phyloP scores from a whole-genome alignment of 1,140 invertebrate genomes.

The Caerostris extrusa region DNA sequence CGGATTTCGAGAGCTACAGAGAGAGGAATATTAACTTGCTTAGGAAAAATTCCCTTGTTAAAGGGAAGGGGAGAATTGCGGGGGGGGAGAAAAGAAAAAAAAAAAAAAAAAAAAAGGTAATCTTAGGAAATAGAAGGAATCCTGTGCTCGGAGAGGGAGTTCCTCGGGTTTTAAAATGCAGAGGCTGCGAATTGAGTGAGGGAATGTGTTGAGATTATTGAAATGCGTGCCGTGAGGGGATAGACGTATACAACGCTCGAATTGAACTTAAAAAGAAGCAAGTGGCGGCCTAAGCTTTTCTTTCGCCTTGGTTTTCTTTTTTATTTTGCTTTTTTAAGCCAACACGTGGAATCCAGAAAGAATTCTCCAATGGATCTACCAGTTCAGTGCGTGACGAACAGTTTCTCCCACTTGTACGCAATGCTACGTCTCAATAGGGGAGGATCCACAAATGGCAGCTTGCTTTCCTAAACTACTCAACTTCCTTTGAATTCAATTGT shows the following conservation, averaged over 20 bases:
- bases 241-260: slow-evolving; percentile 64
- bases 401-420: slow-evolving; percentile 72
- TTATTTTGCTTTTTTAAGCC: slow-evolving; percentile 51
- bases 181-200: slow-evolving; percentile 69
- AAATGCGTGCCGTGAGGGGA: slow-evolving; percentile 72
- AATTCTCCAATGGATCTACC: slow-evolving; percentile 75
- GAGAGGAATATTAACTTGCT: slow-evolving; percentile 57
- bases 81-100: background rate
- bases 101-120: slow-evolving; percentile 54
- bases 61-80: background rate
- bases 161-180: slow-evolving; percentile 71
- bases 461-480: background rate
- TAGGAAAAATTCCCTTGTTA: slow-evolving; percentile 74
- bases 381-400: slow-evolving; percentile 74
- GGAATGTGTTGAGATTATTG: slow-evolving; percentile 77
- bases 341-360: slow-evolving; percentile 70
- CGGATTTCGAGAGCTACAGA: slow-evolving; percentile 50
- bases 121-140: slow-evolving; percentile 55
- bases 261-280: slow-evolving; percentile 75
- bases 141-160: slow-evolving; percentile 23
- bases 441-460: slow-evolving; percentile 65
- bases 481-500: background rate
- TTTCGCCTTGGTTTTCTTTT: slow-evolving; percentile 30
- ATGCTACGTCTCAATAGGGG: slow-evolving; percentile 61
- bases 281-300: slow-evolving; percentile 47